These are phyloP conservation scores for Vipera latastei DNA, from an alignment of 2,797 vertebrate species.

Conservation along the genomic window DNA sequence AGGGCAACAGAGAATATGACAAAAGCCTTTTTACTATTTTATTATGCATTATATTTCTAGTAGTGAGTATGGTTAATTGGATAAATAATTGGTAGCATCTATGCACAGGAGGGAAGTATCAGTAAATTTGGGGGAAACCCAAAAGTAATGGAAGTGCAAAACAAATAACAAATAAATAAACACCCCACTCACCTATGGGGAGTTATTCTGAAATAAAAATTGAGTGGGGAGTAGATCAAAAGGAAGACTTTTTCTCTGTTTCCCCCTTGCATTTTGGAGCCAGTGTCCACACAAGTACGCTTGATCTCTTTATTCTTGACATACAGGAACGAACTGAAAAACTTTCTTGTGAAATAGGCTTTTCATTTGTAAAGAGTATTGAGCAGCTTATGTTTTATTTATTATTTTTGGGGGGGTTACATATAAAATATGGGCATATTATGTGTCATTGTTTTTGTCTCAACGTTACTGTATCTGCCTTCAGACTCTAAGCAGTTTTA, in stretches of 20 bases:
- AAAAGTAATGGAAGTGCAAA: not conserved
- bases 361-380: not conserved
- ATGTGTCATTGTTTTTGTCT: slow-evolving; percentile 2
- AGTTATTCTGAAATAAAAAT: not conserved
- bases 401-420: not conserved
- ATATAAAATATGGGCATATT: not conserved
- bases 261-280: not conserved
- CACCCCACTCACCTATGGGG: not conserved
- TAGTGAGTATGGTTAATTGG: not conserved
- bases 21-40: no score
- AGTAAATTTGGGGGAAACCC: not conserved
- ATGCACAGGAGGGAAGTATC: not conserved
- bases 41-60: not conserved
- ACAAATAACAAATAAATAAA: not conserved
- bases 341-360: not conserved
- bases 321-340: not conserved
- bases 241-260: not conserved
- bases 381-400: slow-evolving; percentile 35
- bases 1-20: not conserved
- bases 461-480: slow-evolving; percentile 13
- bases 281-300: not conserved
- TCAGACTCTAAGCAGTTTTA: slow-evolving; percentile 62
- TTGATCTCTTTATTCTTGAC: not conserved
- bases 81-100: not conserved
- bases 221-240: not conserved